Base-by-base conservation (phyloP, 1,140 invertebrate genomes). In the Druon quercuslanigerum region DNA sequence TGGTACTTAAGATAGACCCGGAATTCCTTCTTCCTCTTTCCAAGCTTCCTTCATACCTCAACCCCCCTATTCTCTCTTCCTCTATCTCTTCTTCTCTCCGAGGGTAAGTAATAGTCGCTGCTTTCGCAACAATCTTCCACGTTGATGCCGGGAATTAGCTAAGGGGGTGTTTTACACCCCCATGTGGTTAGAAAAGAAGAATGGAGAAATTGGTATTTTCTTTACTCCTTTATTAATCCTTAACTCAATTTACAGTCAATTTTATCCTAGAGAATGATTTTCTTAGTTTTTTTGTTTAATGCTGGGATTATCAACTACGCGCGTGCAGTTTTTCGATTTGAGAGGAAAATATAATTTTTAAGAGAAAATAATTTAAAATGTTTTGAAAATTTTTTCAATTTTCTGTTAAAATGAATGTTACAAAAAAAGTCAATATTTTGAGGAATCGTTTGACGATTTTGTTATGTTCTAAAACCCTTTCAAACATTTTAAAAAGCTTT, bases 1-100 rank as follows among this genome's bases (percentile, higher is more conserved):
- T 78, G 83, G 84, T 87, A 75, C 74, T 72, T 82, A 83, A 80
- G 74, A 80, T 72, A 78, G 78, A 77, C 72, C 66, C 71, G 40
- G 51, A 76, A 72, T 74, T 75, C 74, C 77, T 79, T 82, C 8
- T 40, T 66, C 57, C 57, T 66, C 57, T 66, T 16, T 33, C 60
- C 33, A 66, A 66, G 19, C 71, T 74, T 78, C 52, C 71, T 46
- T 54, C 71, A 57, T 72, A 20, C 70, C 66, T 52, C 40, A 46
- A 50, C 19, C 33, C 19, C 33, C 51, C 71, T 74, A 75, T 77
- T 72, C 57, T 78, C 82, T 81, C 83, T 83, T 76, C 84, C 77
- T 82, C 73, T 83, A 78, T 83, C 13, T 75, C 51, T 77, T 70
- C 77, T 80, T 83, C 76, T 84, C 76, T 82, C 79, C 73, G 74